These are phyloP conservation scores for Manis pentadactyla DNA, from an alignment of 2,797 vertebrate species.

Conservation along the genomic window DNA sequence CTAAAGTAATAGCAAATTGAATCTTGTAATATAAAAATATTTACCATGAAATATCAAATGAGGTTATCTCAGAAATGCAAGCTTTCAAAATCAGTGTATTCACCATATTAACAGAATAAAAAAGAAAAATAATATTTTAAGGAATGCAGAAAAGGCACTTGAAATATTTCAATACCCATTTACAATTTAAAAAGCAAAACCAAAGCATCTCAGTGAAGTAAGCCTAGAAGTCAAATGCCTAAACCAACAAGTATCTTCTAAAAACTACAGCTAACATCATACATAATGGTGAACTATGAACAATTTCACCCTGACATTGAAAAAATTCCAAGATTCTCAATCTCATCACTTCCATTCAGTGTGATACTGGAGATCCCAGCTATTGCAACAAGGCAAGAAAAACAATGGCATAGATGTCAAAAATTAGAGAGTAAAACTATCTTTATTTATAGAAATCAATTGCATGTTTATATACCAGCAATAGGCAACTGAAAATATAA, in stretches of 20 bases:
- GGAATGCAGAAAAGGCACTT: neutral
- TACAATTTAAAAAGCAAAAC: conserved; percentile 9
- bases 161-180: neutral
- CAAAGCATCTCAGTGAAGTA: neutral
- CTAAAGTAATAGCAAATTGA: neutral
- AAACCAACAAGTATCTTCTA: neutral
- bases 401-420: neutral
- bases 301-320: neutral
- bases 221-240: neutral
- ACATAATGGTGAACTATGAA: neutral
- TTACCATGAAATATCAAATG: neutral
- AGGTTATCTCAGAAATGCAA: neutral
- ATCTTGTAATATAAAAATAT: neutral
- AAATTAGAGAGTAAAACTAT: neutral
- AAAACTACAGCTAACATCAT: neutral
- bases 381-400: neutral
- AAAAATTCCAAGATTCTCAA: neutral
- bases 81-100: neutral
- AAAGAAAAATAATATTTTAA: neutral
- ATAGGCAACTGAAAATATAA: neutral
- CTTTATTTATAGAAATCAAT: neutral
- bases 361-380: neutral
- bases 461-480: neutral
- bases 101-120: neutral
- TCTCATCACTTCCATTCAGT: neutral